phyloP scores from a whole-genome alignment of 2,888 invertebrate species.

The Drosophila prolongata region DNA sequence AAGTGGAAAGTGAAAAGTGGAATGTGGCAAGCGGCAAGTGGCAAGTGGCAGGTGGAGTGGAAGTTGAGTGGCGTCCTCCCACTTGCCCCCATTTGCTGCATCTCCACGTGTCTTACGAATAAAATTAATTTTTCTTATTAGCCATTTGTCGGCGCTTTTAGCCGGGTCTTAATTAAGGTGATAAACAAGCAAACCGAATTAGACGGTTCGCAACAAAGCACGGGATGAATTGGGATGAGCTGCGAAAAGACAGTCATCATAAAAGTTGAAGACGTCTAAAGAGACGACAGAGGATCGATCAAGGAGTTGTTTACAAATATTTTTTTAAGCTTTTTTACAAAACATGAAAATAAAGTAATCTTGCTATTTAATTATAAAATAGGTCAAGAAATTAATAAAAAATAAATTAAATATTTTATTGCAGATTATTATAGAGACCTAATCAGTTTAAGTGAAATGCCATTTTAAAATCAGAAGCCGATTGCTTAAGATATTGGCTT shows the following conservation, averaged over 20 bases:
- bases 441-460: no score
- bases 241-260: slow-evolving; percentile 11
- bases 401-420: no score
- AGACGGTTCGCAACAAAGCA: slow-evolving; percentile 11
- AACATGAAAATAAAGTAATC: no score
- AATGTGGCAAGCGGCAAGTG: not conserved
- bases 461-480: not conserved
- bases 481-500: not conserved
- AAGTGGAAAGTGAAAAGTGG: not conserved
- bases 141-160: slow-evolving; percentile 21
- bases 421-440: no score
- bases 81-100: slow-evolving; percentile 23
- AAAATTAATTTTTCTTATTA: slow-evolving; percentile 47
- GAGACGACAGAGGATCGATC: not conserved
- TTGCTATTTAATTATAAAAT: no score
- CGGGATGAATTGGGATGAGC: slow-evolving; percentile 1
- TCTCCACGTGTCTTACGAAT: slow-evolving; percentile 17
- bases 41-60: slow-evolving; percentile 9
- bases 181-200: slow-evolving; percentile 46
- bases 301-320: not conserved
- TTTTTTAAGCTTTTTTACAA: not conserved
- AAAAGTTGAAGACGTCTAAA: slow-evolving; percentile 17
- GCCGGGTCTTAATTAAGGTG: slow-evolving; percentile 51
- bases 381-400: no score
- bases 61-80: slow-evolving; percentile 8